Base-by-base conservation (phyloP, 2,797 vertebrate genomes). In the Gouania willdenowi region DNA sequence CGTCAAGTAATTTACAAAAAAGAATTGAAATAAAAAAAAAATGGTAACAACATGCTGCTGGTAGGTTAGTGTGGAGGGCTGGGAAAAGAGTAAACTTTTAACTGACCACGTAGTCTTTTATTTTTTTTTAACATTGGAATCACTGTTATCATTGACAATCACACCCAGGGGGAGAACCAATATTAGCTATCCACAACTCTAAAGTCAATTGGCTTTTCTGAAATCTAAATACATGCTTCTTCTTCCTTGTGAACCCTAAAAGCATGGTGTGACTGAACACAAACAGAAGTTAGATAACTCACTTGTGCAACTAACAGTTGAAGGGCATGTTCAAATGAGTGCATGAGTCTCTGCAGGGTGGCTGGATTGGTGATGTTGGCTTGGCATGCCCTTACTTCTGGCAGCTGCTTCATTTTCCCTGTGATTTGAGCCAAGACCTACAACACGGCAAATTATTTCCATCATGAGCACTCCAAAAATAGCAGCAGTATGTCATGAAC, bases 271-370 rank as follows among this genome's bases (percentile, higher is more conserved):
- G 5, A 36, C n/a, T 20, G 4, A 39, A 38, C 9, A n/a, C 3
- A 10, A 4, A 21, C 14, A 30, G 7, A 40, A 19, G 10, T 33
- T 37, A 11, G 30, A 43, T 56, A 7, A 49, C 90, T 80, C 49
- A 88, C 93, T 92, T 95, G 92, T 34, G 91, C 79, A 30, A 94
- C 94, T 1, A 96, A 74, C 15, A 92, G 88, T 73, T 96, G 93
- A 60, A 96, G 88, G 36, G 94, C 93, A 2, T 93, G 93, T 47
- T 97, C 93, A 13, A 94, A 96, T 47, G 92, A 90, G 8, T 90
- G 87, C 70, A 97, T 69, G 0, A 93, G 87, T 42, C 94, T 83
- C 65, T 94, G 93, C 73, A 96, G 70, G 27, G 92, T 92, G 6
- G 91, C 87, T 2, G 94, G 92, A 63, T 89, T 90, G 1, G 91